Conservation (phyloP, 92 coral and sea anemone species). For the Meandrina meandrites region DNA sequence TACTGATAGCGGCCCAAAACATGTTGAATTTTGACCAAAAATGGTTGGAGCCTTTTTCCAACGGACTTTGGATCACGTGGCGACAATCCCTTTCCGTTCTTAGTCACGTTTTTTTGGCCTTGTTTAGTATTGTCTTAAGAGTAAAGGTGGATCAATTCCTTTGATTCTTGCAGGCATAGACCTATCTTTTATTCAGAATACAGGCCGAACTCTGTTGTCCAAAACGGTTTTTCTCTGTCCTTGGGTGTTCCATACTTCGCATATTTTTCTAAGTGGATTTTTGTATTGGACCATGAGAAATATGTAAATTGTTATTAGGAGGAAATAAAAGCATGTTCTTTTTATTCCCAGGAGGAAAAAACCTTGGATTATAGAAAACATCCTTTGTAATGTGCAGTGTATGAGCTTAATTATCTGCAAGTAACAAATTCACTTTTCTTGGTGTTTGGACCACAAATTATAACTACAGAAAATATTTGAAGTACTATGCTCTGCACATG, state of each 20-base stretch:
- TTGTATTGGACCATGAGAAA: conserved; percentile 18
- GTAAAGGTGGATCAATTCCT: neutral
- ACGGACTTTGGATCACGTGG: neutral
- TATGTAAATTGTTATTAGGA: neutral
- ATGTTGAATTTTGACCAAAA: conserved; percentile 36
- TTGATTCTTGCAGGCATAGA: neutral
- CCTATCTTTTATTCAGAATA: neutral
- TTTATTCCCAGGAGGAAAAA: conserved; percentile 2
- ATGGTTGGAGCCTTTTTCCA: conserved; percentile 14
- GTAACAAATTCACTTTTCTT: neutral
- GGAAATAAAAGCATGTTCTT: conserved; percentile 2
- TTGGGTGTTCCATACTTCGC: conserved; percentile 4
- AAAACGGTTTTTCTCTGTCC: neutral
- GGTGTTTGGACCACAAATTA: neutral
- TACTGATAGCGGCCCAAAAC: conserved; percentile 29
- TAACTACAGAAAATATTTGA: neutral
- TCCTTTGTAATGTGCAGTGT: neutral
- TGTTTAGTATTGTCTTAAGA: neutral
- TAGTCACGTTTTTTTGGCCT: neutral
- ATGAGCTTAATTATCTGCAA: neutral
- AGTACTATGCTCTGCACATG: conserved; percentile 1
- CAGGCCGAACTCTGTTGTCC: neutral
- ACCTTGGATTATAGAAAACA: neutral
- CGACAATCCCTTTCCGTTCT: neutral
- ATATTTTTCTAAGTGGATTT: conserved; percentile 2